These are phyloP conservation scores for Pelodytes ibericus DNA, from an alignment of 2,797 vertebrate genomes.

Conservation along the genomic window DNA sequence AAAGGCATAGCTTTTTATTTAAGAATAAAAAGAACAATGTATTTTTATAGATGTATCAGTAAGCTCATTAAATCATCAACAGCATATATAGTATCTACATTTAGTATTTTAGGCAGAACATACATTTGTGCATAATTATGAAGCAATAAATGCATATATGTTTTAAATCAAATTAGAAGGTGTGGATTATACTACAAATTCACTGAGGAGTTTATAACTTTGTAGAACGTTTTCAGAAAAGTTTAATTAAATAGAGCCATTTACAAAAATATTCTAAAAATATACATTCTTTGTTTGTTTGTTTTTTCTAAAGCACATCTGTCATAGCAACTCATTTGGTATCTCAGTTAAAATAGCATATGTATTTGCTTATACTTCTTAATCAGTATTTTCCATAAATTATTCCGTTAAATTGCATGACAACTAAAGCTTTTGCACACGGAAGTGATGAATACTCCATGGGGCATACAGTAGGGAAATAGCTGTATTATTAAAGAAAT, in stretches of 20 bases:
- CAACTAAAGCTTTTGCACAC: not conserved
- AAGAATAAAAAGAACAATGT: too few species aligned
- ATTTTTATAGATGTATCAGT: too few species aligned
- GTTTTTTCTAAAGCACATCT: not conserved
- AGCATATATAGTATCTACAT: slow-evolving; percentile 8
- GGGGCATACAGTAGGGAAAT: too few species aligned
- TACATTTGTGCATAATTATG: slow-evolving; percentile 5
- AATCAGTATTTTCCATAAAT: not conserved
- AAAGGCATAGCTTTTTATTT: too few species aligned
- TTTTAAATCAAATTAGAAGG: slow-evolving; percentile 11
- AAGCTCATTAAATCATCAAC: too few species aligned
- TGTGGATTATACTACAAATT: not conserved
- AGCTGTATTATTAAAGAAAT: too few species aligned
- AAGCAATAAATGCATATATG: not conserved
- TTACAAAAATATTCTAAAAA: not conserved
- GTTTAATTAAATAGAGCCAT: slow-evolving; percentile 5
- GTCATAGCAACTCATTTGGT: not conserved
- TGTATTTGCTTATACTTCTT: not conserved
- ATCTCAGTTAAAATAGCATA: not conserved
- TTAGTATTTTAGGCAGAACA: slow-evolving; percentile 1
- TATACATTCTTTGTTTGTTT: not conserved
- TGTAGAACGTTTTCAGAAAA: not conserved
- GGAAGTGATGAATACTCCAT: not conserved
- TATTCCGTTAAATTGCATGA: not conserved
- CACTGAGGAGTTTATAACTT: slow-evolving; percentile 12